Evolutionary conservation across 2,797 vertebrate genomes (phyloP).

Genomic region (Sebastes trivittatus): DNA sequence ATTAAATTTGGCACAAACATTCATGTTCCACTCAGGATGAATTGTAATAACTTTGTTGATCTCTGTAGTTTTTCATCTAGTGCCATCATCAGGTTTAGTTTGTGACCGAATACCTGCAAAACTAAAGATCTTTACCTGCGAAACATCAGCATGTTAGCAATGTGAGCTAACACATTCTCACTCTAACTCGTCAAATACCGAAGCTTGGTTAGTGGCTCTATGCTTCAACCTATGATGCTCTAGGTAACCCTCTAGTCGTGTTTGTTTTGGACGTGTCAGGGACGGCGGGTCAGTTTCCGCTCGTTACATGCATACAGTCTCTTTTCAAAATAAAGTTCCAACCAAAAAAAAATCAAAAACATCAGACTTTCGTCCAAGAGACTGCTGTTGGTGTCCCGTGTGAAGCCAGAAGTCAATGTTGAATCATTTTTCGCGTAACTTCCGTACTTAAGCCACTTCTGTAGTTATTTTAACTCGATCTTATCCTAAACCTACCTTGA

Average conservation of each 20-base stretch:
- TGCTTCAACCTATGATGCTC: rapidly evolving
- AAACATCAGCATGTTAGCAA: neutral
- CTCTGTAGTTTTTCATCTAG: no score
- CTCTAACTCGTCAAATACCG: neutral
- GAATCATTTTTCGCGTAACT: no score
- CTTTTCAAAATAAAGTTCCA: no score
- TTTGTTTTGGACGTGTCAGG: neutral
- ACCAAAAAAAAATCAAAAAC: no score
- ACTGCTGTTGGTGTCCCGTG: no score
- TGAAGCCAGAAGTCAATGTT: no score
- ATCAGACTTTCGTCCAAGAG: rapidly evolving
- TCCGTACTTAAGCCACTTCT: rapidly evolving
- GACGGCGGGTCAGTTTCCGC: neutral
- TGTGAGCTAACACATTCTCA: neutral
- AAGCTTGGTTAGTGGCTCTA: rapidly evolving
- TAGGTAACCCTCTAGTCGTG: neutral
- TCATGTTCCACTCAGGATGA: neutral
- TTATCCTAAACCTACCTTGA: no score
- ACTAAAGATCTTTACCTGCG: neutral
- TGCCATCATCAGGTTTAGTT: neutral
- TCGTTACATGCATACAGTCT: neutral
- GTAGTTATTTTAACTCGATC: no score
- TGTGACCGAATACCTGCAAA: neutral
- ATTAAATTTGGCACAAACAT: neutral
- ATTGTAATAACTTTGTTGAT: neutral